Base-by-base conservation (phyloP, 2,888 invertebrate genomes). In the Blastobasis lacticolella region DNA sequence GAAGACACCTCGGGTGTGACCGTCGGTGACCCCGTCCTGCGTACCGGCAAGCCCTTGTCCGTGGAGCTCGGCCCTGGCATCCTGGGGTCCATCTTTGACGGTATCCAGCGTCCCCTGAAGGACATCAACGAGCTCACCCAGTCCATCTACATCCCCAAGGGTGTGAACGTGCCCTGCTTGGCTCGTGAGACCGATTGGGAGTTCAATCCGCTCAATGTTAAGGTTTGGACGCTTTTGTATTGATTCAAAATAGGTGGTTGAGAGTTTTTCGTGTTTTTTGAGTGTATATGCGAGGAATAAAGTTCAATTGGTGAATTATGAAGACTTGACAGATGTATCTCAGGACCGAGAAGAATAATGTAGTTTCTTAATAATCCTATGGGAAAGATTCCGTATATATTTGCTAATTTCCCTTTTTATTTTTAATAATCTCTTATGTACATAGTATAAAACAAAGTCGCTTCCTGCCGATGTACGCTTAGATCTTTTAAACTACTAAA, bases 101-200 rank as follows among this genome's bases (percentile, higher is more conserved):
- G 99, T 90, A 99, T 99, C 86, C 99, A 99, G 88, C 95, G 99
- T 74, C 99, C 99, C 0, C 84, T 99, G 71, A 97, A 96, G 84
- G 98, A 98, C 87, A 99, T 99, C 81, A 91, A 94, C 75, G 97
- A 97, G 75, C 84, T 97, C 58, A 97, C 97, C 1, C 91, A 93
- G 75, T 97, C 97, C 75, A 99, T 99, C 88, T 99, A 99, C 91
- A 99, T 99, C 86, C 99, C 99, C 46, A 99, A 98, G 90, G 99
- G 99, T 82, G 93, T 99, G 49, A 99, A 98, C 82, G 93, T 95
- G 54, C 98, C 98, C n/a, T 91, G 95, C 49, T 86, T 99, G 55
- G 95, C 95, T 6, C 91, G 96, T 50, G 92, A 92, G 1, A 76
- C 87, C 52, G 84, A 91, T 57, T 99, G 99, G 99, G 98, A 99